Evolutionary conservation across 1,140 invertebrate genomes (phyloP).

Genomic region (Saccostrea glomerata): DNA sequence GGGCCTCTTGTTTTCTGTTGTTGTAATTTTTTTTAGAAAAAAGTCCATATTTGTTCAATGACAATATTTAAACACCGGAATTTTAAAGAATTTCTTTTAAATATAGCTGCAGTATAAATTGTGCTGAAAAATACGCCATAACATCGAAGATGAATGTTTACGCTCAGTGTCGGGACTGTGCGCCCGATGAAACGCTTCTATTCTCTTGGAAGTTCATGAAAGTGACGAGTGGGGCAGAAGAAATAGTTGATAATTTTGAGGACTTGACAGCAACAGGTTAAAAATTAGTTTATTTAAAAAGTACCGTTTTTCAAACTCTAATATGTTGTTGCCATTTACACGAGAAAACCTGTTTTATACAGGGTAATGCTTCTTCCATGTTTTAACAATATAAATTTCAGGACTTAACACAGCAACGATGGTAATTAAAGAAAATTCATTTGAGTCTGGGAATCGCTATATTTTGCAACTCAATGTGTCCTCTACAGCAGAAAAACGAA

Average conservation of each 20-base stretch:
- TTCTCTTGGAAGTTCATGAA: constrained; percentile 5
- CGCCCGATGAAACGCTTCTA: not conserved
- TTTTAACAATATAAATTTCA: not conserved
- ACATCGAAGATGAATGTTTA: constrained; percentile 1
- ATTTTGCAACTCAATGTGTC: not conserved
- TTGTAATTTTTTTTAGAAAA: no score
- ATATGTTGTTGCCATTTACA: no score
- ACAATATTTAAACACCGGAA: no score
- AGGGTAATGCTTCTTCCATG: no score
- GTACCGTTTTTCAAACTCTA: no score
- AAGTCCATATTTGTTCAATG: no score
- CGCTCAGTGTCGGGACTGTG: constrained; percentile 3
- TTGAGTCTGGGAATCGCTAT: not conserved
- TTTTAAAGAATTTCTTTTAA: not conserved
- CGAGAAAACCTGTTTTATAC: no score
- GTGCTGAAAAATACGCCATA: constrained; percentile 23
- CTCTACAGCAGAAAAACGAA: no score
- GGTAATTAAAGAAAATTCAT: constrained; percentile 19
- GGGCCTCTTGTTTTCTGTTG: no score
- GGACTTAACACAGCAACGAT: not conserved
- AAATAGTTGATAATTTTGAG: not conserved
- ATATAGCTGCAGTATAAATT: constrained; percentile 34
- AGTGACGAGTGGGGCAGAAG: not conserved
- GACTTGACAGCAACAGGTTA: not conserved
- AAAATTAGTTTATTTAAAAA: not conserved